phyloP scores from a whole-genome alignment of 2,113 vertebrate species.

The Hydrochoerus hydrochaeris region DNA sequence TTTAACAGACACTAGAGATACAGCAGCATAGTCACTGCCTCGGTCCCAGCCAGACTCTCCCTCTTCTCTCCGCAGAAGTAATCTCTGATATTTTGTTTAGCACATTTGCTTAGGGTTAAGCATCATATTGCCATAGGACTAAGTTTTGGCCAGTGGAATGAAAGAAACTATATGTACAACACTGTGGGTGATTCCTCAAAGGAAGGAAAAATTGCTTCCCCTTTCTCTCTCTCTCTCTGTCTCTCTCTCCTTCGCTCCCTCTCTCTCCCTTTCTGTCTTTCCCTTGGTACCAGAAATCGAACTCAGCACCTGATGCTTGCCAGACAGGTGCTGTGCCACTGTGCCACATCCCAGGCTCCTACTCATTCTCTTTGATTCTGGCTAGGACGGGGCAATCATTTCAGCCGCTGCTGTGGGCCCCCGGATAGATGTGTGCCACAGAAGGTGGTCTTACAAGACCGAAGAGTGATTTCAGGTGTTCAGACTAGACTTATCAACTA shows the following conservation, averaged over 20 bases:
- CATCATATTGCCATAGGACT: background rate
- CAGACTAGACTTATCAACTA: background rate
- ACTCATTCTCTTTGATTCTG: accelerated
- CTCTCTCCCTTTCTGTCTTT: too few species aligned
- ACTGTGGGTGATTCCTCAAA: background rate
- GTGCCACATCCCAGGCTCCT: too few species aligned
- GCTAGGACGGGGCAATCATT: background rate
- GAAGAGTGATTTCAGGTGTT: background rate
- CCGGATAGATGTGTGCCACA: background rate
- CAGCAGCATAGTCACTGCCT: background rate
- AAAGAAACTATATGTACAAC: background rate
- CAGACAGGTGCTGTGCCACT: too few species aligned
- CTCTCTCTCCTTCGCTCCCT: background rate
- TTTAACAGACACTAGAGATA: background rate
- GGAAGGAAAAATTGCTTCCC: too few species aligned
- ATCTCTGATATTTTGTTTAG: background rate
- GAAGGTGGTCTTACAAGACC: background rate
- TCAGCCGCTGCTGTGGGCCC: background rate
- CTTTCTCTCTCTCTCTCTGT: accelerated
- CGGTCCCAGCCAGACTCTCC: accelerated
- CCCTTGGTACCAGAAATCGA: too few species aligned
- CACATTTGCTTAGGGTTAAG: background rate
- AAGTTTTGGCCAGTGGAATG: background rate
- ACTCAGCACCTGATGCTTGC: too few species aligned
- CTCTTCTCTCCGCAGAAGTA: background rate